Evolutionary conservation across 2,888 invertebrate genomes (phyloP).

Genomic region (Kryphioiulus occultus): DNA sequence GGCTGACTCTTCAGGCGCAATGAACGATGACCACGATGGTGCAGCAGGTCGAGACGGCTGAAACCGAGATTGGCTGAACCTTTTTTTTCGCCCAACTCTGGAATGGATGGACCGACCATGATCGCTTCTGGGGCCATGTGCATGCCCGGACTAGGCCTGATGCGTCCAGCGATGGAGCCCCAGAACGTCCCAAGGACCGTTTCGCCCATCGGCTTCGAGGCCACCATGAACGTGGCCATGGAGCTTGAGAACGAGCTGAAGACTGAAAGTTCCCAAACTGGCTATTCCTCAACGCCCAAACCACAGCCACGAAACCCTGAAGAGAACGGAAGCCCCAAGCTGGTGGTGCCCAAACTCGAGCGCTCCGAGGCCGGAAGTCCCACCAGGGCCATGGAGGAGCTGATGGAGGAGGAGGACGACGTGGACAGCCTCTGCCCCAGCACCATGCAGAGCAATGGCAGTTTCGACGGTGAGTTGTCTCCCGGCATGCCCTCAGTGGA

Average conservation of each 20-base stretch:
- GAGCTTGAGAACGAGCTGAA: constrained; percentile 53
- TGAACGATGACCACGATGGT: neutral
- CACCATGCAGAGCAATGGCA: neutral
- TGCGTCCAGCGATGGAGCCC: constrained; percentile 5
- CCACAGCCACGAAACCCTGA: neutral
- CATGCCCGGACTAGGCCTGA: neutral
- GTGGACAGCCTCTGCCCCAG: constrained; percentile 44
- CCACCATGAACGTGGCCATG: constrained; percentile 54
- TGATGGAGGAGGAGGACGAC: constrained; percentile 41
- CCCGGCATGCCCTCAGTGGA: constrained; percentile 27
- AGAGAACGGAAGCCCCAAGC: neutral
- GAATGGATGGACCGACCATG: neutral
- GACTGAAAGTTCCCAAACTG: constrained; percentile 21
- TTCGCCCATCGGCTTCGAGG: constrained; percentile 53
- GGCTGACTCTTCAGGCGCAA: neutral
- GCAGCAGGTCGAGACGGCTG: neutral
- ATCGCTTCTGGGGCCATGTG: constrained; percentile 14
- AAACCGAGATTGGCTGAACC: neutral
- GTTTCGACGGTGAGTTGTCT: constrained; percentile 45
- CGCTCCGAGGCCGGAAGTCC: neutral
- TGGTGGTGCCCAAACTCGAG: neutral
- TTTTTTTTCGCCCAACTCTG: neutral
- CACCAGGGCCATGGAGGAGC: neutral
- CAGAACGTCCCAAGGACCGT: neutral
- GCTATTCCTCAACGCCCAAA: neutral